Evolutionary conservation across 2,113 vertebrate species (phyloP).

Genomic region (Platysteira castanea): DNA sequence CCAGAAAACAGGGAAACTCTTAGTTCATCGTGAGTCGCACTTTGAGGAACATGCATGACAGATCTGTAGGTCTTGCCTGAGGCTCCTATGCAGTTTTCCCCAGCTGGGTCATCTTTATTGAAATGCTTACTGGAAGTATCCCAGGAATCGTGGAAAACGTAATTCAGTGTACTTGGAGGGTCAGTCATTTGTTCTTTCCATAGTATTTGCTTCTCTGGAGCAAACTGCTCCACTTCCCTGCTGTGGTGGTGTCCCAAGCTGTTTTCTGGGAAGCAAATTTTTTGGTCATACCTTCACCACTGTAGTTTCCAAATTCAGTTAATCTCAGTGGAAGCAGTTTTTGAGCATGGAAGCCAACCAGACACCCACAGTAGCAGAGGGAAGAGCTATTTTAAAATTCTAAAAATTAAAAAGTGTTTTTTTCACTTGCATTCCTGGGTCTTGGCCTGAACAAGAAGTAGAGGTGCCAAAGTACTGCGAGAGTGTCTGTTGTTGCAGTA

Average conservation of each 20-base stretch:
- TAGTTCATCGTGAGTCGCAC: not conserved
- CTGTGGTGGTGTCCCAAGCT: not conserved
- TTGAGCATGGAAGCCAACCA: conserved; percentile 7
- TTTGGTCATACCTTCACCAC: conserved; percentile 8
- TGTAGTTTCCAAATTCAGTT: not conserved
- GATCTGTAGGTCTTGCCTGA: not conserved
- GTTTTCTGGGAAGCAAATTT: conserved; percentile 1
- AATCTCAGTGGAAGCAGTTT: not conserved
- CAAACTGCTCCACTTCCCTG: not conserved
- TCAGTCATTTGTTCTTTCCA: not conserved
- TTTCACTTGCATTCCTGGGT: conserved; percentile 44
- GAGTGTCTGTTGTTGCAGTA: conserved; percentile 63
- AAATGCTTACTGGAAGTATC: not conserved
- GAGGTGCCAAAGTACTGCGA: conserved; percentile 56
- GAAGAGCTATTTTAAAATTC: conserved; percentile 48
- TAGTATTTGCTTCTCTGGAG: not conserved
- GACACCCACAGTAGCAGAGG: not conserved
- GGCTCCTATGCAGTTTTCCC: not conserved
- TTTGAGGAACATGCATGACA: not conserved
- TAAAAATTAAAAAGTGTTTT: conserved; percentile 38
- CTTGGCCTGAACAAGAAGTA: conserved; percentile 43
- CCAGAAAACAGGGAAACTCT: not conserved
- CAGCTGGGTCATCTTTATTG: not conserved
- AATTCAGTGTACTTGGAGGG: not conserved
- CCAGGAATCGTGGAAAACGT: not conserved